Evolutionary conservation across 2,797 vertebrate genomes (phyloP).

Genomic region (Clarias platycephalus): DNA sequence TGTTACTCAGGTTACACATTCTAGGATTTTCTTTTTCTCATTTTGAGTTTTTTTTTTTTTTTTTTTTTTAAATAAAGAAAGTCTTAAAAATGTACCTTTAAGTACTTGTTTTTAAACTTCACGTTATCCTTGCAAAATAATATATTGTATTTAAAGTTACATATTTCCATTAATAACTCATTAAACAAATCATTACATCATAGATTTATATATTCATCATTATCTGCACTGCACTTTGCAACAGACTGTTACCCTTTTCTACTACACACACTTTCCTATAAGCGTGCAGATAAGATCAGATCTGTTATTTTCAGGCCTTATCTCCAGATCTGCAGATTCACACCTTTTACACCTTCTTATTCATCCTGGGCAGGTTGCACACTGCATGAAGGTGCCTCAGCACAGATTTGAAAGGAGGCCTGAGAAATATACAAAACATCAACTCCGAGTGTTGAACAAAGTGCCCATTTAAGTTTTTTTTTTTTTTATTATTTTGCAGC

Average conservation of each 20-base stretch:
- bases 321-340: slow-evolving; percentile 27
- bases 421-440: background rate
- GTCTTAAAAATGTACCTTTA: background rate
- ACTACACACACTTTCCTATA: background rate
- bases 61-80: background rate
- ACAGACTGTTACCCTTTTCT: background rate
- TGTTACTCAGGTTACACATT: no score
- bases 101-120: no score
- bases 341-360: background rate
- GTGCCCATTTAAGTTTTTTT: background rate
- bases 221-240: background rate
- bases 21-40: background rate
- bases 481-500: background rate
- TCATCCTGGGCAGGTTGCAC: background rate
- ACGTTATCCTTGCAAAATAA: no score
- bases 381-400: background rate
- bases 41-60: background rate
- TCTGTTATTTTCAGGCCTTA: slow-evolving; percentile 24
- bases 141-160: no score
- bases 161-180: no score
- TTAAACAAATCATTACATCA: no score
- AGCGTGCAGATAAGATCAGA: slow-evolving; percentile 30
- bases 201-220: background rate
- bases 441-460: background rate
- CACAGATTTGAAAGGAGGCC: background rate